These are phyloP conservation scores for Chlorospingus semifuscus DNA, from an alignment of 2,797 vertebrate genomes.

Conservation along the genomic window DNA sequence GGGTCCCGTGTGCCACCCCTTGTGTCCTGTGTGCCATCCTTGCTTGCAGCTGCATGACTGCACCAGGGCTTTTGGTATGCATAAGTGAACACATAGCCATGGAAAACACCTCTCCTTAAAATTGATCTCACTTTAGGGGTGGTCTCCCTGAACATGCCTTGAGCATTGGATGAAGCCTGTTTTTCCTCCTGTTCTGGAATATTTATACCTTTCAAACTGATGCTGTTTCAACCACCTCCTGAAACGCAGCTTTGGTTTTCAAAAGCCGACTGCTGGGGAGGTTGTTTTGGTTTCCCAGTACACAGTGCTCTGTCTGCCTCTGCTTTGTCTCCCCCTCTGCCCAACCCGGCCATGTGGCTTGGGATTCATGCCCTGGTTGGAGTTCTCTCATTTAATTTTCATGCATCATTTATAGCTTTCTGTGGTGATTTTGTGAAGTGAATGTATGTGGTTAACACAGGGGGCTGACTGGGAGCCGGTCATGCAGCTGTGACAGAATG, in stretches of 20 bases:
- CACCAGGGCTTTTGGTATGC: neutral
- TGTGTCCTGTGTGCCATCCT: neutral
- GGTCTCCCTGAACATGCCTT: neutral
- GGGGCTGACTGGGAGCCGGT: constrained; percentile 1
- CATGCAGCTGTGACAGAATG: constrained; percentile 41
- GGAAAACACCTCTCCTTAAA: neutral
- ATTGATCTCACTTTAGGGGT: neutral
- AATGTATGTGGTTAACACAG: constrained; percentile 11
- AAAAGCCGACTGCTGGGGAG: neutral
- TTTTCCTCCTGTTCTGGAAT: neutral
- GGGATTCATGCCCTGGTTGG: constrained; percentile 56
- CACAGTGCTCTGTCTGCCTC: neutral
- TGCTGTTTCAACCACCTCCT: neutral
- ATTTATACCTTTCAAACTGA: neutral
- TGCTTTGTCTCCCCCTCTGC: constrained; percentile 47
- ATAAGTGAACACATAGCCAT: neutral
- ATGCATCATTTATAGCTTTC: constrained; percentile 68
- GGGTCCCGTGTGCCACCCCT: no score
- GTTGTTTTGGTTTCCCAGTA: neutral
- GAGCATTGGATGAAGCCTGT: neutral
- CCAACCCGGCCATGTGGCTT: neutral
- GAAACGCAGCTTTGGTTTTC: neutral
- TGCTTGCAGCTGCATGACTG: neutral
- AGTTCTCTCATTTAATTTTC: constrained; percentile 69
- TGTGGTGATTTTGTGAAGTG: constrained; percentile 48